phyloP scores from a whole-genome alignment of 2,888 invertebrate species.

The Agrilus biguttatus region DNA sequence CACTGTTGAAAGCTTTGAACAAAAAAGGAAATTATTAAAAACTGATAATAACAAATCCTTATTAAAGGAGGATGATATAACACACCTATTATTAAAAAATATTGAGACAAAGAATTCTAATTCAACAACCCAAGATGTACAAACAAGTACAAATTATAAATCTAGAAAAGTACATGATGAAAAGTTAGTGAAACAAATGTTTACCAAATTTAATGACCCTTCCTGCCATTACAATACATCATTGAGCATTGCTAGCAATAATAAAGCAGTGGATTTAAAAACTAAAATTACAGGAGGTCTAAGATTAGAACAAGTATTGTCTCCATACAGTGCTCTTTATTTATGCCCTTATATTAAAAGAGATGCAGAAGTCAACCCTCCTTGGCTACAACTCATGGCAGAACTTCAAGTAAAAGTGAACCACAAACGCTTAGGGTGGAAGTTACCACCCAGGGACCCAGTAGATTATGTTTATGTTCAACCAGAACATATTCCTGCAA shows the following conservation, averaged over 20 bases:
- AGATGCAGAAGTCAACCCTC: slow-evolving; percentile 48
- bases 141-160: not conserved
- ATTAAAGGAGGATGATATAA: no score
- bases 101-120: not conserved
- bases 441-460: slow-evolving; percentile 36
- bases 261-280: slow-evolving; percentile 15
- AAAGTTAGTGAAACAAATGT: not conserved
- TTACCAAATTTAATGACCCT: slow-evolving; percentile 21
- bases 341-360: slow-evolving; percentile 76
- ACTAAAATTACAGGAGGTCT: slow-evolving; percentile 24
- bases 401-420: slow-evolving; percentile 45
- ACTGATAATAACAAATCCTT: no score
- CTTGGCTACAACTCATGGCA: slow-evolving; percentile 56
- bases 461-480: slow-evolving; percentile 80
- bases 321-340: slow-evolving; percentile 53
- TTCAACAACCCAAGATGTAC: not conserved
- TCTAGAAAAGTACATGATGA: not conserved
- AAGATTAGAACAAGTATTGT: slow-evolving; percentile 38
- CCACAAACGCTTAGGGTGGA: slow-evolving; percentile 20
- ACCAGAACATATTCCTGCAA: slow-evolving; percentile 75
- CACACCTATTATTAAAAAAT: not conserved
- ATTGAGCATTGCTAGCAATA: slow-evolving; percentile 9
- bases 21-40: no score
- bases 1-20: no score
- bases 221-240: slow-evolving; percentile 28